Percentiles rank a stretch among this genome's conserved stretches.
phyloP scores from a whole-genome alignment of 2,113 vertebrate genomes.

The Pachycephala philippinensis region DNA sequence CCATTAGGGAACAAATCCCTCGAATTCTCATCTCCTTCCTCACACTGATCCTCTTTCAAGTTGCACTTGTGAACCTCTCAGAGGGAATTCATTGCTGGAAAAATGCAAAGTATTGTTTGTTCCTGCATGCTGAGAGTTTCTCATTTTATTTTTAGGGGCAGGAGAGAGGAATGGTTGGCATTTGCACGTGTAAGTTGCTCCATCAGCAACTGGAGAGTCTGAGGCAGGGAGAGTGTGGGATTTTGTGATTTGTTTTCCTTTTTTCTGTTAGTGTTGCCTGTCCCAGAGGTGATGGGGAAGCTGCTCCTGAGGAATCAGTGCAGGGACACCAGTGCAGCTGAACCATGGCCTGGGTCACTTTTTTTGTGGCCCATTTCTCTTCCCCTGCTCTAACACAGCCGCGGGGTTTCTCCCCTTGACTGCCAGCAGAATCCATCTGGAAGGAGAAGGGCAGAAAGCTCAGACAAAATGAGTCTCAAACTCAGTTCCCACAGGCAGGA shows the following conservation, averaged over 20 bases:
- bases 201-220: neutral
- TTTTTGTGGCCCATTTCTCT: neutral
- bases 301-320: neutral
- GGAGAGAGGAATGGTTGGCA: neutral
- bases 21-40: neutral
- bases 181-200: fast-evolving
- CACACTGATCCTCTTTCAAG: neutral
- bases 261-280: neutral
- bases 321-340: neutral
- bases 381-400: neutral
- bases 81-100: neutral
- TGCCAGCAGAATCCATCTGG: neutral
- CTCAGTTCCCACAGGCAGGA: neutral
- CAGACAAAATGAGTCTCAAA: fast-evolving
- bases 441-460: neutral
- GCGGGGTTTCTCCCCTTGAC: neutral
- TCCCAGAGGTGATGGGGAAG: neutral
- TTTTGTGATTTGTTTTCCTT: neutral
- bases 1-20: neutral
- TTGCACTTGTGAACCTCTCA: neutral
- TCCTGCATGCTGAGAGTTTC: fast-evolving
- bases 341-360: neutral
- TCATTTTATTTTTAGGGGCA: neutral
- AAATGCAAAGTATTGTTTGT: neutral
- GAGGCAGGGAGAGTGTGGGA: neutral